Evolutionary conservation across 2,888 invertebrate species (phyloP).

Genomic region (Conistra vaccinii): DNA sequence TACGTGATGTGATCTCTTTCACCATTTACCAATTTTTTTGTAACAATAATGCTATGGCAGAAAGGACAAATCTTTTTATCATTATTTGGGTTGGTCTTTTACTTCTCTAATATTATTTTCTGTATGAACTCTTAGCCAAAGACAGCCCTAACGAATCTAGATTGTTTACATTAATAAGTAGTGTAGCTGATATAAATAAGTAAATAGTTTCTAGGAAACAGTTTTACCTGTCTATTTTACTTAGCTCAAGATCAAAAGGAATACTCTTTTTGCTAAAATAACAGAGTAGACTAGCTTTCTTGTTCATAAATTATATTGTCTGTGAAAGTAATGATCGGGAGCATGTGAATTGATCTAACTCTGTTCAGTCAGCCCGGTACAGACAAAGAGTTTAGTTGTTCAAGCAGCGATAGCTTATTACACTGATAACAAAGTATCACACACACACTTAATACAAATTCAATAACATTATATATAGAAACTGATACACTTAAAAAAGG

Average conservation of each 20-base stretch:
- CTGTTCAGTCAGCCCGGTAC: not conserved
- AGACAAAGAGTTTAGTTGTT: not conserved
- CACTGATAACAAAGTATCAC: not conserved
- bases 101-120: not conserved
- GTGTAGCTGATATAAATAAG: constrained; percentile 7
- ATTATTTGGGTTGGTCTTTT: not conserved
- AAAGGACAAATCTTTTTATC: not conserved
- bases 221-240: constrained; percentile 22
- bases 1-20: constrained; percentile 67
- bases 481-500: not conserved
- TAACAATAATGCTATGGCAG: not conserved
- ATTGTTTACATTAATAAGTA: constrained; percentile 11
- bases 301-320: constrained; percentile 28
- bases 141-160: not conserved
- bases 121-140: not conserved
- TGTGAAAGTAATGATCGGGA: not conserved
- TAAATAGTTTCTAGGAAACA: constrained; percentile 7
- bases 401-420: not conserved
- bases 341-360: not conserved
- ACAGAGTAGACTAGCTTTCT: not conserved
- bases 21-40: not conserved
- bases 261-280: constrained; percentile 7
- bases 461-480: not conserved
- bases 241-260: constrained; percentile 36
- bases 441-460: not conserved